A percentile compares a stretch with the other conserved stretches of the same genome.
Conservation (phyloP, 2,888 invertebrate species). For the Ametastegia equiseti region DNA sequence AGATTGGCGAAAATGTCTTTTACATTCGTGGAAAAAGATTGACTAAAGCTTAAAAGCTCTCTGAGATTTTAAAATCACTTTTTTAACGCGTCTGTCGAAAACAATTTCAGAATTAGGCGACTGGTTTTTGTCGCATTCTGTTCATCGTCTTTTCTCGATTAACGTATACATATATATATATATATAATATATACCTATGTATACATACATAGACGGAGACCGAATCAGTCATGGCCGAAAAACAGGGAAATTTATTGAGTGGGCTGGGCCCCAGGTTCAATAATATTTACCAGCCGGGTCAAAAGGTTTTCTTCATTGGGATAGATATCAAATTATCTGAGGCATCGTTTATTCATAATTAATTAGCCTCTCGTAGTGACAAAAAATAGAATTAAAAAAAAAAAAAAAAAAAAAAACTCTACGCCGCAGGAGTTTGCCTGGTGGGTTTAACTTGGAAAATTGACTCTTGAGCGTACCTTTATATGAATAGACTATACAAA, state of each 20-base stretch:
- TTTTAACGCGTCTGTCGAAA: neutral
- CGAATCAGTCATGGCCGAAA: no score
- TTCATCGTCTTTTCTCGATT: neutral
- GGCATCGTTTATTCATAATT: neutral
- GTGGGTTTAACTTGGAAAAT: conserved; percentile 1
- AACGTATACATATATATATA: no score
- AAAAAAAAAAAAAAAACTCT: no score
- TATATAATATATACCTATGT: no score
- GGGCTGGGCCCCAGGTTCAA: neutral
- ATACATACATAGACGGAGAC: no score
- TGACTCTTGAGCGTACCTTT: neutral
- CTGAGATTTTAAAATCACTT: neutral
- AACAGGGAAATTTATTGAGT: neutral
- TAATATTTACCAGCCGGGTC: neutral
- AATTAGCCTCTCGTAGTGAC: conserved; percentile 9
- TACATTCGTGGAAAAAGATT: no score
- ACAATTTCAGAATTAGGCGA: neutral
- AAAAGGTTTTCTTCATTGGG: neutral
- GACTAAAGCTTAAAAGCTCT: neutral
- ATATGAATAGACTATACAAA: neutral
- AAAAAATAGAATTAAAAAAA: neutral
- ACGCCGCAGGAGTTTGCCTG: neutral
- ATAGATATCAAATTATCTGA: conserved; percentile 19
- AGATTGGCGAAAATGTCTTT: neutral
- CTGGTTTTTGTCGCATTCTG: neutral